phyloP scores from a whole-genome alignment of 2,113 vertebrate genomes.

The Vanacampus margaritifer region DNA sequence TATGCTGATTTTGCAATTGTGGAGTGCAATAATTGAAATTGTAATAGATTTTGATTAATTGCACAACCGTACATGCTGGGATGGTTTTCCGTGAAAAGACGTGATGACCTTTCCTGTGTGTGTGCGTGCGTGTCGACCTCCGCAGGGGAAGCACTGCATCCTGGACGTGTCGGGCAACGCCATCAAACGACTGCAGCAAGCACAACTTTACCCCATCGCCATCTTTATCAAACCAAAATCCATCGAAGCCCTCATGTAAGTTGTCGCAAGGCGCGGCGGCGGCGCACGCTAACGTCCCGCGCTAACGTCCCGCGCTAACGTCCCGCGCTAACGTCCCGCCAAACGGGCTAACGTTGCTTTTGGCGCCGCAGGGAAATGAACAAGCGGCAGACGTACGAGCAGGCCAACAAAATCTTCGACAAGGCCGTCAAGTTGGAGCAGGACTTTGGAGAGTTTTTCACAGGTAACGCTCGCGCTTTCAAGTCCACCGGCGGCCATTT shows the following conservation, averaged over 20 bases:
- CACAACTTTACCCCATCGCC: slow-evolving; percentile 96
- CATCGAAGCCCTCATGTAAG: slow-evolving; percentile 96
- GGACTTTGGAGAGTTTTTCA: slow-evolving; percentile 98
- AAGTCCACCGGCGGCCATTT: too few relatives aligned
- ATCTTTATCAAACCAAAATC: slow-evolving; percentile 99
- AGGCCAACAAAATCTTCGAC: slow-evolving; percentile 97
- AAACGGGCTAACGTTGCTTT: not conserved
- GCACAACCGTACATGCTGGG: too few relatives aligned
- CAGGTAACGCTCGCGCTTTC: slow-evolving; percentile 78
- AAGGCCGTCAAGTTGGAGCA: slow-evolving; percentile 98
- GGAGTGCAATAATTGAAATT: too few relatives aligned
- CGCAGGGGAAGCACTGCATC: slow-evolving; percentile 96
- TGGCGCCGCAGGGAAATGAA: slow-evolving; percentile 90
- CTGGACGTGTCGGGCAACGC: slow-evolving; percentile 98
- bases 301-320: not conserved
- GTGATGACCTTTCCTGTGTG: too few relatives aligned
- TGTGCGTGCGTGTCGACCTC: slow-evolving; percentile 8
- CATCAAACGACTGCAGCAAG: slow-evolving; percentile 98
- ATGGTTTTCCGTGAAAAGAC: too few relatives aligned
- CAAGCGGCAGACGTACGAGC: slow-evolving; percentile 95
- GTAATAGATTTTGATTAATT: too few relatives aligned
- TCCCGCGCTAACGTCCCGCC: not conserved
- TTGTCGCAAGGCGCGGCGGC: not conserved
- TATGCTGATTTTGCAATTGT: too few relatives aligned
- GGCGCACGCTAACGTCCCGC: not conserved